These are phyloP conservation scores for Amphipoea oculea DNA, from an alignment of 2,888 invertebrate species.

Conservation along the genomic window DNA sequence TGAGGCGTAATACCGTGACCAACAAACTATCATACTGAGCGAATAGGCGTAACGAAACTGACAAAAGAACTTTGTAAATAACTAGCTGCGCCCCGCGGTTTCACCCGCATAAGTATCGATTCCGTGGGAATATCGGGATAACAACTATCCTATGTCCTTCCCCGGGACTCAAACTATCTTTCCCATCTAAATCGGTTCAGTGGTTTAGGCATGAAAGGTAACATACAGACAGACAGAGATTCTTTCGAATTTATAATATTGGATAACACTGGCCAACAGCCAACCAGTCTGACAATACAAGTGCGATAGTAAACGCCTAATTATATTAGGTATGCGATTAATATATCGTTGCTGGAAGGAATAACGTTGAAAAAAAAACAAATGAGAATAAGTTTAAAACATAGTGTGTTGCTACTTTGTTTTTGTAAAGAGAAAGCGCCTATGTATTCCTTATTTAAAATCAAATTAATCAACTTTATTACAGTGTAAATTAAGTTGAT, in stretches of 20 bases:
- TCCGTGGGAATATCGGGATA: no score
- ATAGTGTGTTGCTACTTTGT: neutral
- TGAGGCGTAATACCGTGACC: neutral
- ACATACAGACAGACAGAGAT: no score
- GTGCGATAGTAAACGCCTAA: slow-evolving; percentile 48
- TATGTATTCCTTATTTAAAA: neutral
- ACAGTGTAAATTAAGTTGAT: no score
- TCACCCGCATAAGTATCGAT: no score
- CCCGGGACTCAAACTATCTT: no score
- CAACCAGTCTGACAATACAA: slow-evolving; percentile 48
- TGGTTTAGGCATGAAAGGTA: no score
- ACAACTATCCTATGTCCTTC: no score
- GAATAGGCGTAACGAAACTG: slow-evolving; percentile 36
- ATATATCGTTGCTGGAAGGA: neutral
- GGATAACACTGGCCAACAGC: slow-evolving; percentile 47
- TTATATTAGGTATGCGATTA: neutral
- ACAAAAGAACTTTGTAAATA: slow-evolving; percentile 54
- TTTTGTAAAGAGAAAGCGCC: neutral
- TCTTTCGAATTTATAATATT: no score
- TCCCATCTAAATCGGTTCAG: no score
- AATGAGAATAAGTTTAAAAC: neutral
- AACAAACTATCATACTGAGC: slow-evolving; percentile 9
- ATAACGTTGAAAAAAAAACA: neutral
- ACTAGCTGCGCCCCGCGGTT: neutral
- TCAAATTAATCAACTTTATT: no score